phyloP scores from a whole-genome alignment of 2,797 vertebrate genomes.

The Chromobotia macracanthus region DNA sequence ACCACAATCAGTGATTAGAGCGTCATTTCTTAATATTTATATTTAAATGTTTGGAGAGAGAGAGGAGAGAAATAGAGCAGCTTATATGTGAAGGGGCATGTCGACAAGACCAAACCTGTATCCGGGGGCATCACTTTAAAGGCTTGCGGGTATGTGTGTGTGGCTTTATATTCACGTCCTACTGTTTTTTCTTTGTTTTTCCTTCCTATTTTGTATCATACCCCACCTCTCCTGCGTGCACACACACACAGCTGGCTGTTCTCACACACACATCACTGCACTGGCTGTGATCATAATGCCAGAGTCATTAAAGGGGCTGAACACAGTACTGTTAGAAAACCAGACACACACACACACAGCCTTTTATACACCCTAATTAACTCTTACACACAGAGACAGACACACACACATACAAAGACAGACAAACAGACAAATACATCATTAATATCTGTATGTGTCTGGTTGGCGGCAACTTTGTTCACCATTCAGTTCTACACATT shows the following conservation, averaged over 20 bases:
- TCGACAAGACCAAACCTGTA: constrained; percentile 15
- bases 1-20: constrained; percentile 78
- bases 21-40: constrained; percentile 75
- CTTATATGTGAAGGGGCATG: constrained; percentile 20
- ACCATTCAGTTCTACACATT: no score
- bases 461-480: no score
- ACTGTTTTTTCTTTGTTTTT: neutral
- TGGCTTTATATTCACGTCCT: constrained; percentile 53
- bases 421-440: neutral
- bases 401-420: neutral
- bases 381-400: neutral
- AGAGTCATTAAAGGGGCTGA: constrained; percentile 44
- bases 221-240: constrained; percentile 42
- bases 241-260: constrained; percentile 37
- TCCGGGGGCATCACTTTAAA: constrained; percentile 23
- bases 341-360: neutral
- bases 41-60: constrained; percentile 67
- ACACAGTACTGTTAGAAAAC: constrained; percentile 18
- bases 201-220: constrained; percentile 8
- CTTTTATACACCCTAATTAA: no score
- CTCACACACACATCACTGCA: constrained; percentile 37
- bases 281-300: constrained; percentile 49
- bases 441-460: no score
- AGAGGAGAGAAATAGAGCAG: constrained; percentile 35
- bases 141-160: neutral